Conservation (phyloP, 2,797 vertebrate species). For the Pangasius macronema region DNA sequence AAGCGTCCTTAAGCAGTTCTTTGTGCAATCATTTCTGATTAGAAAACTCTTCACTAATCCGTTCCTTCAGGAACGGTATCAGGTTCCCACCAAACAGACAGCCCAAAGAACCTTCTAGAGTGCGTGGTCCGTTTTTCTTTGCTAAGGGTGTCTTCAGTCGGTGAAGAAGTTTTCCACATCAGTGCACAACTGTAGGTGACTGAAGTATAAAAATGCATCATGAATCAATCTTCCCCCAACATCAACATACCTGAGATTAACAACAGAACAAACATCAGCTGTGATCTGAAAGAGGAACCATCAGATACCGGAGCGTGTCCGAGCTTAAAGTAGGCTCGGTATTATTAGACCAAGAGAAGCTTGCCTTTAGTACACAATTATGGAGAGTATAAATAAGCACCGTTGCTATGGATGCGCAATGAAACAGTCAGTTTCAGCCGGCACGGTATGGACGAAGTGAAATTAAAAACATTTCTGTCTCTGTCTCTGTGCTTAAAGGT, state of each 20-base stretch:
- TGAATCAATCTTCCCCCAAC: not conserved
- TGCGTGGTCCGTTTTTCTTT: not conserved
- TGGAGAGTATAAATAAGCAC: not conserved
- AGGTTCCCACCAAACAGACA: not conserved
- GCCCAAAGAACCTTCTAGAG: not conserved
- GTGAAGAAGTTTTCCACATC: not conserved
- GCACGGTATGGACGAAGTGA: not conserved
- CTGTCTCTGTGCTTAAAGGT: too few species aligned
- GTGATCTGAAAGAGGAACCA: not conserved
- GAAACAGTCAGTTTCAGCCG: not conserved
- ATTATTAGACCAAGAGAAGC: not conserved
- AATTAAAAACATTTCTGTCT: not conserved
- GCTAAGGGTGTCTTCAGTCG: not conserved
- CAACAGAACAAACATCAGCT: not conserved
- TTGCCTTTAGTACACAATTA: not conserved
- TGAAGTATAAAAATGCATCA: not conserved
- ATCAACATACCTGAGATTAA: not conserved
- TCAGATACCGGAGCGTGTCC: not conserved
- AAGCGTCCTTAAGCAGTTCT: too few species aligned
- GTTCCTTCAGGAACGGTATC: not conserved
- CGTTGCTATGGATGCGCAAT: not conserved
- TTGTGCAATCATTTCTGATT: too few species aligned
- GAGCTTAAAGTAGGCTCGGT: not conserved
- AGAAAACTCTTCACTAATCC: not conserved
- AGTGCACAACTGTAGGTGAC: not conserved